Conservation (phyloP, 2,888 invertebrate species). For the Erynnis tages region DNA sequence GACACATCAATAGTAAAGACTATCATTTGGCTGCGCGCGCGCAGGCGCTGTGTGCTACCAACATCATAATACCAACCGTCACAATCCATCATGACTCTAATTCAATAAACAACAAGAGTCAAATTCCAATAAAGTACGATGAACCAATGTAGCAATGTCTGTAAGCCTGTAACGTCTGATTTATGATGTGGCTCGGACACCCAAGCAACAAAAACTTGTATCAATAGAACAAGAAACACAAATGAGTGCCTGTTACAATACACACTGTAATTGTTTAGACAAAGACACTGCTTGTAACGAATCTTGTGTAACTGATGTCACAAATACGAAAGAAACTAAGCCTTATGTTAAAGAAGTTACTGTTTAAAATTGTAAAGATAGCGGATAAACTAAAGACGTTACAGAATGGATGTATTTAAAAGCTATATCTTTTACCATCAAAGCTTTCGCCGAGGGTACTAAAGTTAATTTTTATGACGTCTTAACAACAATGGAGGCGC, state of each 20-base stretch:
- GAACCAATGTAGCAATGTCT: slow-evolving; percentile 39
- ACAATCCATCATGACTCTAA: slow-evolving; percentile 12
- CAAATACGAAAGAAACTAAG: background rate
- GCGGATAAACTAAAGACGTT: slow-evolving; percentile 34
- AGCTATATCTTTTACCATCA: slow-evolving; percentile 66
- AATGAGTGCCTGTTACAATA: slow-evolving; percentile 76
- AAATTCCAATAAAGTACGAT: slow-evolving; percentile 35
- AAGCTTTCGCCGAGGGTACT: slow-evolving; percentile 71
- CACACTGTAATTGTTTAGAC: slow-evolving; percentile 78
- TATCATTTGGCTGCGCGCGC: slow-evolving; percentile 57
- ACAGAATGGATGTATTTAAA: slow-evolving; percentile 17
- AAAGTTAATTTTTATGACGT: slow-evolving; percentile 77
- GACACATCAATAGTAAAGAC: slow-evolving; percentile 66
- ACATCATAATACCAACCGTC: slow-evolving; percentile 31
- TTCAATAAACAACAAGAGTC: slow-evolving; percentile 33
- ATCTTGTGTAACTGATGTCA: slow-evolving; percentile 35
- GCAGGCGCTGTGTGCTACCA: slow-evolving; percentile 38
- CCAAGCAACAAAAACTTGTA: slow-evolving; percentile 70
- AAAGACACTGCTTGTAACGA: slow-evolving; percentile 62
- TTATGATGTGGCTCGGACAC: slow-evolving; percentile 77
- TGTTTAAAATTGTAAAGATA: slow-evolving; percentile 27
- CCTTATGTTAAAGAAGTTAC: slow-evolving; percentile 12
- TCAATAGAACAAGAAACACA: slow-evolving; percentile 76
- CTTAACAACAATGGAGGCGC: slow-evolving; percentile 58
- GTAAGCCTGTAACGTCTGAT: slow-evolving; percentile 61